Evolutionary conservation across 1,140 invertebrate genomes (phyloP), one percentile per base, ranked within the genome.

Genomic region (Trichonephila inaurata): DNA sequence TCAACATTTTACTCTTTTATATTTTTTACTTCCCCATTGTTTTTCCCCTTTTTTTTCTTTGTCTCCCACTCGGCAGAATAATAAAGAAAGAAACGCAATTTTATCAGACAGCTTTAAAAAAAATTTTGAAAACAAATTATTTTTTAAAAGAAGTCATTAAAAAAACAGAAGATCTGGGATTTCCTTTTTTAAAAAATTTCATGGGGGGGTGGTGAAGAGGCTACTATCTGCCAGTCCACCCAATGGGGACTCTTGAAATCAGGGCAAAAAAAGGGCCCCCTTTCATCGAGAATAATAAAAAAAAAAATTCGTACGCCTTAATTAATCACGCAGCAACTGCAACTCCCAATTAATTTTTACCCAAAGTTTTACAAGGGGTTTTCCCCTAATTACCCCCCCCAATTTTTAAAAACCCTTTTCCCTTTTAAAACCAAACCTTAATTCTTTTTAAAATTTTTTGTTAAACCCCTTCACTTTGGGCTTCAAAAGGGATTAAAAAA

Each of bases 301-400:
- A 85, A 93, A 77, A 93, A 77, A n/a, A 62, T 21, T 69, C n/a
- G 40, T 33, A 19, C 6, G 28, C 89, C 69, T 83, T 89, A 93
- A 93, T 93, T 93, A 93, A 93, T 93, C 69, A 93, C 66, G 77
- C n/a, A 28, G 89, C 21, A 72, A 77, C 91, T 89, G 85, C 86
- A 83, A 88, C 92, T 81, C 33, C 92, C 89, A 93, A 93, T 93
- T 93, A 93, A 93, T 93, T 89, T 93, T 86, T 93, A 93, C 89
- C 89, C 92, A 93, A 88, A 93, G 82, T 51, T 62, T n/a, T 83
- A 87, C 62, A 72, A 28, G 19, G 44, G 44, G 28, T 19, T 4
- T 40, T n/a, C n/a, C n/a, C 62, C 61, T 92, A 92, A 92, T 92
- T 92, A 92, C 85, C 21, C 64, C 64, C 28, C 44, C 44, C 83